Conservation (phyloP, 2,113 vertebrate species). For the Saccopteryx leptura region DNA sequence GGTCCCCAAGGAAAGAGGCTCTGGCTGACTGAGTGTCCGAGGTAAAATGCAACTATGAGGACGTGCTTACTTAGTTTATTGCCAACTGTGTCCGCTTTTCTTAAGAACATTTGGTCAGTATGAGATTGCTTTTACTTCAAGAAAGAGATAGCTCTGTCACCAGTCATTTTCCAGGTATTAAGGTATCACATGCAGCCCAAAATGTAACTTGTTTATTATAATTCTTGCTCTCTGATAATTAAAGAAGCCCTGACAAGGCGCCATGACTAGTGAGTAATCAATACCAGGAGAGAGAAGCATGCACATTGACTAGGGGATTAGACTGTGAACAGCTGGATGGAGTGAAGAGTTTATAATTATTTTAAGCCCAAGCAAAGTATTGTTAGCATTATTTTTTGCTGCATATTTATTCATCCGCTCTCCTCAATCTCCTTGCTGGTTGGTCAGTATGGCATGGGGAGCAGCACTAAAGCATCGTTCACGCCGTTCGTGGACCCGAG, state of each 20-base stretch:
- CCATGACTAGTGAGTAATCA: background rate
- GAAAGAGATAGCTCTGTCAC: background rate
- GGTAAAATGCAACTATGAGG: background rate
- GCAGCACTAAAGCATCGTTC: constrained; percentile 98
- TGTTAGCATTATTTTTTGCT: background rate
- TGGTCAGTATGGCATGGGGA: constrained; percentile 94
- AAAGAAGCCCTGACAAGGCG: background rate
- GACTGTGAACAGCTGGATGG: background rate
- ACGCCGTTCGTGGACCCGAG: constrained; percentile 98
- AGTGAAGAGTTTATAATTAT: background rate
- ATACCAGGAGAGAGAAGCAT: background rate
- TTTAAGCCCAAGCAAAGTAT: background rate
- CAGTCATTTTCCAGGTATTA: background rate
- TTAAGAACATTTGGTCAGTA: background rate
- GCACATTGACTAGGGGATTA: background rate
- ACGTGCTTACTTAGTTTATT: background rate
- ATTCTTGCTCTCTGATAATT: background rate
- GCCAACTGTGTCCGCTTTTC: background rate
- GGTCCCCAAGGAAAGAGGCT: background rate
- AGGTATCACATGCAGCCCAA: too few species aligned
- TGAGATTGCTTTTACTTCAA: constrained; percentile 7
- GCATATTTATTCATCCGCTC: background rate
- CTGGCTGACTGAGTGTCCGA: background rate
- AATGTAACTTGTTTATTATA: constrained; percentile 14
- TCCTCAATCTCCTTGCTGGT: constrained; percentile 72